Percentiles rank a stretch among this genome's conserved stretches.
These are phyloP conservation scores for Himantopus leucocephalus DNA, from an alignment of 2,113 vertebrate species.

Conservation along the genomic window DNA sequence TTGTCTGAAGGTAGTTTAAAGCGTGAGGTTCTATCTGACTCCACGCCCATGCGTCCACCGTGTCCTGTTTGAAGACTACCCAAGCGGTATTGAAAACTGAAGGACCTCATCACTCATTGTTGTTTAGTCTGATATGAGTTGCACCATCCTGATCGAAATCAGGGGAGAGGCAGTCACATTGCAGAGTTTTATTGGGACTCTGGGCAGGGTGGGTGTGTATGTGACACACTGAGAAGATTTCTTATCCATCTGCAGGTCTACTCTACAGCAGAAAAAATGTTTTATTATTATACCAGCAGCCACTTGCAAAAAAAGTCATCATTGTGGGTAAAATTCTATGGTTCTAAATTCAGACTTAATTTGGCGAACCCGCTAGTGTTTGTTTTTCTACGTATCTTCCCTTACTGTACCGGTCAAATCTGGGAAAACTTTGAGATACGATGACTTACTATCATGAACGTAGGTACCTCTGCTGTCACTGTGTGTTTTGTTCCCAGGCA, in stretches of 20 bases:
- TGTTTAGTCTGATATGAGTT: background rate
- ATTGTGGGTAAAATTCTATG: background rate
- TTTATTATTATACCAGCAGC: background rate
- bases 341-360: background rate
- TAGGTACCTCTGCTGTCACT: background rate
- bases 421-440: background rate
- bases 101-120: background rate
- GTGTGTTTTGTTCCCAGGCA: background rate
- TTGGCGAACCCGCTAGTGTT: background rate
- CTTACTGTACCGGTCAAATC: background rate
- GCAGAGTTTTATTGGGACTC: background rate
- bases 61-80: background rate
- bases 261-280: background rate
- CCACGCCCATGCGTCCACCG: rapidly evolving
- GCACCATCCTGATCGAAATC: background rate
- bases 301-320: background rate
- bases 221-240: background rate
- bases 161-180: background rate
- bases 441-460: background rate
- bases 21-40: background rate
- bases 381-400: background rate
- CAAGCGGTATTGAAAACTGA: background rate
- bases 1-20: background rate
- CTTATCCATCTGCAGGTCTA: background rate
- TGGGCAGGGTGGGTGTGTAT: background rate